These are phyloP conservation scores for Cephalopholis sonnerati DNA, from an alignment of 2,113 vertebrate genomes.

Conservation along the genomic window DNA sequence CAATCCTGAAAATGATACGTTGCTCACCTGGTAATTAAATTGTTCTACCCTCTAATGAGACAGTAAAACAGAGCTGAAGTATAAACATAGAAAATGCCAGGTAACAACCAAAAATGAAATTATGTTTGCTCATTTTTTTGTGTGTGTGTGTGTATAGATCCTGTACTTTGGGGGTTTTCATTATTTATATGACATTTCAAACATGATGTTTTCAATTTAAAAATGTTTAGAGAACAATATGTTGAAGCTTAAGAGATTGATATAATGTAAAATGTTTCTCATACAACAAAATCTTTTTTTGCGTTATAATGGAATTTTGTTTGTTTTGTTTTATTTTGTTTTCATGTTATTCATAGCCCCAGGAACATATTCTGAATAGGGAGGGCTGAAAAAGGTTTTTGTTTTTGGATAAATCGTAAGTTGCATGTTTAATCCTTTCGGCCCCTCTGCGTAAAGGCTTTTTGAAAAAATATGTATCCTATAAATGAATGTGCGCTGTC, in stretches of 20 bases:
- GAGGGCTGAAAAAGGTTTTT: too few relatives aligned
- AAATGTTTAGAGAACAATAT: neutral
- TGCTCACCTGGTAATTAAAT: conserved; percentile 23
- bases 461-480: too few relatives aligned
- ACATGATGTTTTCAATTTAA: neutral
- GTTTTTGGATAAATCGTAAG: too few relatives aligned
- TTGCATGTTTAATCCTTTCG: too few relatives aligned
- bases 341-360: too few relatives aligned
- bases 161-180: neutral
- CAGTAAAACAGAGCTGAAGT: neutral
- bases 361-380: too few relatives aligned
- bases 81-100: neutral
- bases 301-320: neutral
- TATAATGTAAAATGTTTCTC: neutral
- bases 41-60: neutral
- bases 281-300: neutral
- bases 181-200: neutral
- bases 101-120: neutral
- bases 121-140: neutral
- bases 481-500: too few relatives aligned
- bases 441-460: too few relatives aligned
- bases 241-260: neutral
- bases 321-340: too few relatives aligned
- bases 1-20: neutral
- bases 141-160: neutral